phyloP scores from a whole-genome alignment of 2,113 vertebrate species.

The Tiliqua scincoides region DNA sequence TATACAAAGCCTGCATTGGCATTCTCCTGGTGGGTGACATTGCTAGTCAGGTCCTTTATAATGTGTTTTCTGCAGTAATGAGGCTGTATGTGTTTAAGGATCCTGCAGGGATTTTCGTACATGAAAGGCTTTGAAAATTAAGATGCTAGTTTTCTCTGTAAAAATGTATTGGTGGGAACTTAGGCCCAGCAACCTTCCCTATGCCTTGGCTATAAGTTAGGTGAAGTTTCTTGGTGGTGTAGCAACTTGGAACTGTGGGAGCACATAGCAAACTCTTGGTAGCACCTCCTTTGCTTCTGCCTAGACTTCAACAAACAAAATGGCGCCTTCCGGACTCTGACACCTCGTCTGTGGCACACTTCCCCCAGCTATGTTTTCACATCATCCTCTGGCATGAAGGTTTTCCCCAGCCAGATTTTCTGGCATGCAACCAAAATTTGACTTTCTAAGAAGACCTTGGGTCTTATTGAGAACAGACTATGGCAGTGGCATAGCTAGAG shows the following conservation, averaged over 20 bases:
- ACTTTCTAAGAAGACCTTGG: too few relatives aligned
- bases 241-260: neutral
- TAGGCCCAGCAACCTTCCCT: neutral
- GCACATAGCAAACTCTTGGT: neutral
- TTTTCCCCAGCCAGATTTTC: too few relatives aligned
- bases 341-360: too few relatives aligned
- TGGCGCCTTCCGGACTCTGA: too few relatives aligned
- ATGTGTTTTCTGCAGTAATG: constrained; percentile 38
- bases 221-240: neutral
- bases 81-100: constrained; percentile 20
- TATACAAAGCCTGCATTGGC: constrained; percentile 58
- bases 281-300: neutral
- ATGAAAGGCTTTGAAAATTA: constrained; percentile 28
- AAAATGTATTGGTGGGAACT: constrained; percentile 16
- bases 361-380: too few relatives aligned
- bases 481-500: too few relatives aligned
- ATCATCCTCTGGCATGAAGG: too few relatives aligned
- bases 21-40: constrained; percentile 47
- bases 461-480: too few relatives aligned
- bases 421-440: too few relatives aligned
- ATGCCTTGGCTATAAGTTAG: too few relatives aligned
- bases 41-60: constrained; percentile 50
- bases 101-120: constrained; percentile 10
- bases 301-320: neutral
- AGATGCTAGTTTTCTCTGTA: neutral